A percentile compares a stretch with the other conserved stretches of the same genome.
Conservation (phyloP, 2,113 vertebrate genomes). For the Scatophagus argus region DNA sequence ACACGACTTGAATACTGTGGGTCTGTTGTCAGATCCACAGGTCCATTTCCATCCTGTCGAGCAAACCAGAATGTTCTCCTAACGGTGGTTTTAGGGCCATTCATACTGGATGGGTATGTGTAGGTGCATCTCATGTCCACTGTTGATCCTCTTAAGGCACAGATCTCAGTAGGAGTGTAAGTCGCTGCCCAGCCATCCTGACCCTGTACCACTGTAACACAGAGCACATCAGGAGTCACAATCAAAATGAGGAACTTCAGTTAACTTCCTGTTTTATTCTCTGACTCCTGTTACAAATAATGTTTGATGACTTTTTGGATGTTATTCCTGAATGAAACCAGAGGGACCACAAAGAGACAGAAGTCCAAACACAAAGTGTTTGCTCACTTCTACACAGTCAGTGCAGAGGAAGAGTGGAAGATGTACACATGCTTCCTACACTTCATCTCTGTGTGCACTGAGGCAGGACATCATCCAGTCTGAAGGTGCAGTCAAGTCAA, state of each 20-base stretch:
- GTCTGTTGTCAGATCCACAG: conserved; percentile 5
- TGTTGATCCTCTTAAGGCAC: conserved; percentile 29
- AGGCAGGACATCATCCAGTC: no score
- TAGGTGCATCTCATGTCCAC: not conserved
- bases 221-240: not conserved
- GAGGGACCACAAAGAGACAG: no score
- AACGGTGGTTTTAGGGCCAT: accelerated
- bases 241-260: not conserved
- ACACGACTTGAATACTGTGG: not conserved
- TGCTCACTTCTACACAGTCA: no score
- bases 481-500: no score
- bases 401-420: no score
- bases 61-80: conserved; percentile 3
- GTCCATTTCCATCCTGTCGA: accelerated
- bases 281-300: no score
- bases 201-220: conserved; percentile 6
- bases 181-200: not conserved
- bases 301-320: no score
- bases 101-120: not conserved
- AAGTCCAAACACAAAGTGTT: no score
- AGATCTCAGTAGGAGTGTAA: not conserved
- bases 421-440: no score
- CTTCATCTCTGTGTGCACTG: no score
- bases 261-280: not conserved
- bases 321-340: no score